Percentiles rank a stretch among this genome's conserved stretches.
These are phyloP conservation scores for Odontamblyopus lacepedii DNA, from an alignment of 2,797 vertebrate genomes.

Conservation along the genomic window DNA sequence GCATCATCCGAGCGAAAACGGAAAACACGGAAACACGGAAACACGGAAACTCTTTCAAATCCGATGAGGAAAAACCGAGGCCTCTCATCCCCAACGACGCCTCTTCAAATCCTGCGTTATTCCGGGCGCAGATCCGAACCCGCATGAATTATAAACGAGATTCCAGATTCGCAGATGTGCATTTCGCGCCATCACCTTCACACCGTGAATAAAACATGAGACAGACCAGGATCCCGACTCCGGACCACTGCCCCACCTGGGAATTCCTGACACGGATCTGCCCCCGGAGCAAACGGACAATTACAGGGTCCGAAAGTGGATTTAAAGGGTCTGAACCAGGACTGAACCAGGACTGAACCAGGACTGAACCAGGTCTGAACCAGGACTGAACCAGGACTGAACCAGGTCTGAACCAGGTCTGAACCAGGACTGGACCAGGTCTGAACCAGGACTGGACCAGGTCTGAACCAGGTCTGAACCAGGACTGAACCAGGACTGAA, in stretches of 20 bases:
- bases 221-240: conserved; percentile 16
- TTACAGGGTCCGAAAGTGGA: background rate
- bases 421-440: no score
- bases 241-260: background rate
- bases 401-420: no score
- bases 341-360: no score
- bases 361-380: no score
- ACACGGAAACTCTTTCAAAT: background rate
- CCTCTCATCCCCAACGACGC: conserved; percentile 29
- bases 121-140: conserved; percentile 59
- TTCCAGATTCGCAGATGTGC: conserved; percentile 39
- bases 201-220: conserved; percentile 61
- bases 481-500: no score
- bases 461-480: no score
- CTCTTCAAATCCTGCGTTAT: conserved; percentile 29
- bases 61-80: conserved; percentile 7
- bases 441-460: no score
- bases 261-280: background rate
- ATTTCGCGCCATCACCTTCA: conserved; percentile 16
- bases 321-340: no score
- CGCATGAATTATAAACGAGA: conserved; percentile 69
- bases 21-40: background rate
- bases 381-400: no score
- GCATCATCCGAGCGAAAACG: background rate
- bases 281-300: background rate